Conservation (phyloP, 1,140 invertebrate species). For the Steinernema khuongi region DNA sequence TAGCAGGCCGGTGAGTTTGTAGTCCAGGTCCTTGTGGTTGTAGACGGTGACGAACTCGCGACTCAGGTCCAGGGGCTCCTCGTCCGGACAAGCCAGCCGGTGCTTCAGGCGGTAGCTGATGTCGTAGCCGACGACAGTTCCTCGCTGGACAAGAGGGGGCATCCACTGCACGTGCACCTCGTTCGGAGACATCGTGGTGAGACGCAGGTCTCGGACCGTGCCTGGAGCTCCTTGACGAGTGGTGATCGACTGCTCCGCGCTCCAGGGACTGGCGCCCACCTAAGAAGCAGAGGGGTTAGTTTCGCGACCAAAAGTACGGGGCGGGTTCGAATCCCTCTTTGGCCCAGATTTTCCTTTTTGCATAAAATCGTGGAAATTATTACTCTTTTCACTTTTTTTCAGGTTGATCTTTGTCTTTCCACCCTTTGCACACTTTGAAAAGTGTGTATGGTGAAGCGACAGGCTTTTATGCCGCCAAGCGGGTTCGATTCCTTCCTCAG, state of each 20-base stretch:
- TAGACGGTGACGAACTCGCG: constrained; percentile 58
- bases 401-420: no score
- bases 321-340: no score
- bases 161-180: constrained; percentile 54
- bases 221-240: constrained; percentile 57
- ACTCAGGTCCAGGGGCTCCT: constrained; percentile 57
- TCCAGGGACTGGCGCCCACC: constrained; percentile 45
- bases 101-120: constrained; percentile 58
- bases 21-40: constrained; percentile 59
- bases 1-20: constrained; percentile 55
- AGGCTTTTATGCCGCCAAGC: no score
- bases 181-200: constrained; percentile 56
- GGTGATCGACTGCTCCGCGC: constrained; percentile 51
- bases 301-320: no score
- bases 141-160: constrained; percentile 45
- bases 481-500: no score
- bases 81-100: constrained; percentile 55
- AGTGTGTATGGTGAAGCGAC: no score
- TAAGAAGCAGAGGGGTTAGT: no score
- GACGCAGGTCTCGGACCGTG: constrained; percentile 47
- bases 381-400: no score
- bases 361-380: no score
- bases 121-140: constrained; percentile 56
- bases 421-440: no score
- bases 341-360: no score